A percentile compares a stretch with the other conserved stretches of the same genome.
These are phyloP conservation scores for Eutolmus rufibarbis DNA, from an alignment of 2,888 invertebrate genomes.

Conservation along the genomic window DNA sequence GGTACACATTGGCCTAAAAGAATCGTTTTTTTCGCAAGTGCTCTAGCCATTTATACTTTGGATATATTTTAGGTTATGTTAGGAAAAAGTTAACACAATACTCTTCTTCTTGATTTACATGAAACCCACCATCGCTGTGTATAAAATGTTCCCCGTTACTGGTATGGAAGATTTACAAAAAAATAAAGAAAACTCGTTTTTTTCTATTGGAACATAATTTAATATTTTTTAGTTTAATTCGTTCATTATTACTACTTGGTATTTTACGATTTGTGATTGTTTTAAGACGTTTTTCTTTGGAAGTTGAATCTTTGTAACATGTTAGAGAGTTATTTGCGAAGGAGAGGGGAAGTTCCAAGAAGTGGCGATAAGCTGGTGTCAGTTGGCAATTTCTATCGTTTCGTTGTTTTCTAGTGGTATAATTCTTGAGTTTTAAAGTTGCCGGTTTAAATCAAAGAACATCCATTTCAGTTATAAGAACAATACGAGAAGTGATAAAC, in stretches of 20 bases:
- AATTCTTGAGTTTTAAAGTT: not conserved
- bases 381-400: not conserved
- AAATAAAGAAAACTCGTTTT: not conserved
- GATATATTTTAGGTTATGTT: not conserved
- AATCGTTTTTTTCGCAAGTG: conserved; percentile 66
- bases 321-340: not conserved
- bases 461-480: not conserved
- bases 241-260: not conserved
- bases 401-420: not conserved
- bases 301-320: not conserved
- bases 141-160: not conserved
- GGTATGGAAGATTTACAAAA: not conserved
- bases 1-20: conserved; percentile 82
- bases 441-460: not conserved
- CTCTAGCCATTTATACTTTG: conserved; percentile 39
- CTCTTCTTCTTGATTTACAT: not conserved
- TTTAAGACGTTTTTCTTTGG: not conserved
- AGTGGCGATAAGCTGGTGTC: not conserved
- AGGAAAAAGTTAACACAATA: not conserved
- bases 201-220: not conserved
- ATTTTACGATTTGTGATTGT: not conserved
- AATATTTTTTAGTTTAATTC: not conserved
- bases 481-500: not conserved
- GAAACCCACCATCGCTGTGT: not conserved
- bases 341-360: not conserved